Evolutionary conservation across 2,797 vertebrate genomes (phyloP), one percentile per base, ranked within the genome.

Genomic region (Pangasius krempfi): DNA sequence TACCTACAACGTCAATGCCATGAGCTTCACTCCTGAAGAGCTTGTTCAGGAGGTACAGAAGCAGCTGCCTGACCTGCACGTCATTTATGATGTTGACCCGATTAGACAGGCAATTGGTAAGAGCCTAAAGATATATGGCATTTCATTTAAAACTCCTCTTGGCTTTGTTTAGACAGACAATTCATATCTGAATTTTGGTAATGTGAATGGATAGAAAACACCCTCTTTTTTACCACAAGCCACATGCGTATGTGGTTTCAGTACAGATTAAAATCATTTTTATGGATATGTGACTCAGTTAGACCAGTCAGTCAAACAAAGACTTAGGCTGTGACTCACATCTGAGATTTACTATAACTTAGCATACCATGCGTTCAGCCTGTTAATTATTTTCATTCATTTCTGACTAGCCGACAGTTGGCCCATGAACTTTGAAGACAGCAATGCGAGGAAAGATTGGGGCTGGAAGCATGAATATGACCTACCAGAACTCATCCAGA

Each of bases 381-480:
- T 37, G 16, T 56, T 80, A 25, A 60, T 72, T 52, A 3, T 20
- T 89, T 68, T 64, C 47, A 58, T 79, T 70, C 0, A 62, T 22
- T 86, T 40, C 50, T 76, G 64, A 9, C 6, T 92, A 99, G 98
- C 98, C n/a, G 98, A 99, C 92, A 98, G 97, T 84, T 99, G 98
- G 98, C 98, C 98, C 0, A 97, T 98, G 98, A 96, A 97, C 93
- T 97, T 99, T 0, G 98, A 99, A 0, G 98, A 99, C 92, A 94
- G 92, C 92, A 98, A 96, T 0, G 98, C 98, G 4, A 96, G 97
- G 54, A 97, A 93, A 58, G 98, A 99, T 80, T 99, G 98, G 98
- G 96, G 96, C 33, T 99, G 98, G 98, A 99, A 98, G 91, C 98
- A 98, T 0, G 97, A 98, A 72, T 98, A 97, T 54, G 97, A 98